Base-by-base conservation (phyloP, 2,113 vertebrate genomes). In the Ammodramus savannarum region DNA sequence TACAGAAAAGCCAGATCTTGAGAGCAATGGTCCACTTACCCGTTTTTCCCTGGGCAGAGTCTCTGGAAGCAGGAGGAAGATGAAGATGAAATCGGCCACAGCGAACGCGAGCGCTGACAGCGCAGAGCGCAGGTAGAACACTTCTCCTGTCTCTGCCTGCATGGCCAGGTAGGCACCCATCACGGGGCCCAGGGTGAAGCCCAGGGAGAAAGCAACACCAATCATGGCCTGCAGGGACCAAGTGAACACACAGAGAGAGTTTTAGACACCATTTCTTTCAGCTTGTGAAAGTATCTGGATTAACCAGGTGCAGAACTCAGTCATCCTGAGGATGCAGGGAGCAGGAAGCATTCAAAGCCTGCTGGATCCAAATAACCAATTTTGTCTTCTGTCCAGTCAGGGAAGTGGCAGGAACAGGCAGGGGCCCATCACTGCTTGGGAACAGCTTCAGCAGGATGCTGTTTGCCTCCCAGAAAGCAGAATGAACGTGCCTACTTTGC, bases 121-220 rank as follows among this genome's bases (percentile, higher is more conserved):
- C 10, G 99, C 99, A 1, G 98, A 98, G 3, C 49, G 97, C 16
- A 98, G 96, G 85, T 98, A 98, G 96, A 99, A 98, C 41, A 98
- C 75, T 75, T 97, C 98, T 78, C 94, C 98, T 27, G 97, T 94
- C 52, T 71, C 97, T 8, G 89, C 68, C 69, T 97, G 96, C 81
- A 97, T n/a, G 16, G 98, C 97, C 17, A 99, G 98, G 96, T 98
- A 99, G 41, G 99, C 99, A 0, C 99, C 99, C 5, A 99, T 98
- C 98, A 99, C 97, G 23, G 99, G 99, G 18, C 99, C 99, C 72
- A 99, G 49, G 1, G 99, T 99, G 95, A 99, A 99, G 73, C 99
- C 99, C 97, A 99, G 82, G 10, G 99, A 99, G 96, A 99, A 99
- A 57, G 99, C 99, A 48, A 99, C 95, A 2, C 99, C 99, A 13